A percentile compares a stretch with the other conserved stretches of the same genome.
Conservation (phyloP, 2,888 invertebrate genomes). For the Atherix ibis region DNA sequence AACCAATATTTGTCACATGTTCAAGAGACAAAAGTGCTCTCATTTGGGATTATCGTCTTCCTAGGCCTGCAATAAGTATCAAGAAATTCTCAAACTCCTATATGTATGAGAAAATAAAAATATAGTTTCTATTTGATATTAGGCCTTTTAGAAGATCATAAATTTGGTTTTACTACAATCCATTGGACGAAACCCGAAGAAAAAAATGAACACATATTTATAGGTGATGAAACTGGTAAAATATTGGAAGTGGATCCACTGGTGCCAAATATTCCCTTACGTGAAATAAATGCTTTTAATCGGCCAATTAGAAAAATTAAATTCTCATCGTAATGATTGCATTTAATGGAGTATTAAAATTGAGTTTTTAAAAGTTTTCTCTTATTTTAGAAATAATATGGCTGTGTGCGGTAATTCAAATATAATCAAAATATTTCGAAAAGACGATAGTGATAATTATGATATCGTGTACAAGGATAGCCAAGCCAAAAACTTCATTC, state of each 20-base stretch:
- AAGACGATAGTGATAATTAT: background rate
- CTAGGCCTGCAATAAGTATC: conserved; percentile 21
- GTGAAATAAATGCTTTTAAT: conserved; percentile 12
- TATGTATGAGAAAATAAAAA: too few relatives aligned
- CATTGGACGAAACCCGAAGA: conserved; percentile 13
- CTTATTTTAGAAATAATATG: conserved; percentile 12
- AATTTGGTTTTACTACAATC: conserved; percentile 14
- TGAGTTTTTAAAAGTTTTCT: background rate
- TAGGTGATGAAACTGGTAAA: conserved; percentile 17
- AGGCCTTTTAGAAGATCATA: conserved; percentile 15
- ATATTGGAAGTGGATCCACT: conserved; percentile 14
- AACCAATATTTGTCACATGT: conserved; percentile 17
- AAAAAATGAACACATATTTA: conserved; percentile 10
- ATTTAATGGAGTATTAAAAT: background rate
- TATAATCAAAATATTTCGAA: conserved; percentile 13
- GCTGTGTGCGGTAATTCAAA: conserved; percentile 17
- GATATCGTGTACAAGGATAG: conserved; percentile 15
- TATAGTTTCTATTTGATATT: background rate
- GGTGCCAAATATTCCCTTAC: conserved; percentile 14
- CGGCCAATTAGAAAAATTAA: conserved; percentile 16
- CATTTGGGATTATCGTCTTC: conserved; percentile 20
- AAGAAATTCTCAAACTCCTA: too few relatives aligned
- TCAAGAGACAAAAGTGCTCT: conserved; percentile 20
- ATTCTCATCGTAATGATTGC: conserved; percentile 13
- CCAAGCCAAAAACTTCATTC: conserved; percentile 14